Evolutionary conservation across 2,113 vertebrate species (phyloP).

Genomic region (Ictalurus furcatus): DNA sequence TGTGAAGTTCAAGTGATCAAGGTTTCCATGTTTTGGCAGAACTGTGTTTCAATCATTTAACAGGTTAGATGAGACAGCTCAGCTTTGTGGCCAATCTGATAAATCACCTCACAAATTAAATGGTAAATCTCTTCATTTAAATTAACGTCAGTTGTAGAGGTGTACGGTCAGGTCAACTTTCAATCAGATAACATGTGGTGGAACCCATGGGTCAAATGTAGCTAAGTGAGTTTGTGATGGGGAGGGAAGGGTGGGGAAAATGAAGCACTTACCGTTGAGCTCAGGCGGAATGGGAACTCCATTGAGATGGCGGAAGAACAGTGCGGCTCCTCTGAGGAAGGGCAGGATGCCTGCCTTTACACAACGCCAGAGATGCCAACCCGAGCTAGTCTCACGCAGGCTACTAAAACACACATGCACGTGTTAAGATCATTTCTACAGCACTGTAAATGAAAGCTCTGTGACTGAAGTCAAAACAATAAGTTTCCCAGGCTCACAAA

Average conservation of each 20-base stretch:
- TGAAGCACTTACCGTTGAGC: conserved; percentile 78
- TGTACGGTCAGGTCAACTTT: background rate
- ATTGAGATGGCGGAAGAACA: conserved; percentile 96
- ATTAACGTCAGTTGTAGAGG: background rate
- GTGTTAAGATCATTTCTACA: background rate
- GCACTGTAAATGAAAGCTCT: background rate
- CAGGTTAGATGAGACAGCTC: background rate
- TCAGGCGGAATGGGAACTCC: conserved; percentile 86
- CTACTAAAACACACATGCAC: conserved; percentile 63
- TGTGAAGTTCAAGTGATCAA: background rate
- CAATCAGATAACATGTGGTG: background rate
- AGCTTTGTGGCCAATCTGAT: background rate
- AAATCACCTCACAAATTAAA: background rate
- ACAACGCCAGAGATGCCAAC: conserved; percentile 88
- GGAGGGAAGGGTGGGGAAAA: too few relatives aligned
- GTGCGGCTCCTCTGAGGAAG: conserved; percentile 86
- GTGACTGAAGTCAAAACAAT: background rate
- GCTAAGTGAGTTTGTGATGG: background rate
- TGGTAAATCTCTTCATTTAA: background rate
- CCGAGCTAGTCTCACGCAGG: conserved; percentile 81
- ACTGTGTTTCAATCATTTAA: background rate
- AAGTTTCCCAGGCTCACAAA: background rate
- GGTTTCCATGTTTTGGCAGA: background rate
- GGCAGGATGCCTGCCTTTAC: conserved; percentile 86
- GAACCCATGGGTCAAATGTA: background rate